Evolutionary conservation across 2,888 invertebrate genomes (phyloP).

Genomic region (Abscondita cerata): DNA sequence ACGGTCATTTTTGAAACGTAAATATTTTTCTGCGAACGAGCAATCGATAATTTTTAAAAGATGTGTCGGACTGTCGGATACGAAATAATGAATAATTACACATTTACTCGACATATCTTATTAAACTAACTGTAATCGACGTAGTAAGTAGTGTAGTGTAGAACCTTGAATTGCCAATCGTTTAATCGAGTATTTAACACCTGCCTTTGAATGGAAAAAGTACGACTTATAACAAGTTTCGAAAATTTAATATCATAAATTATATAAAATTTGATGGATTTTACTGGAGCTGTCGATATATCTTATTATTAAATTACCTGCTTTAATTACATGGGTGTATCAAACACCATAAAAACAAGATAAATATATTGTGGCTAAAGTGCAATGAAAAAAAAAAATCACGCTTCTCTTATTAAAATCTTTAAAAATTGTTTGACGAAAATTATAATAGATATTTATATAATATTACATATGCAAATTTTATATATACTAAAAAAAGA

Average conservation of each 20-base stretch:
- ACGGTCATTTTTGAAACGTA: no score
- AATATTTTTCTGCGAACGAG: no score
- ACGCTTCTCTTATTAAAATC: not conserved
- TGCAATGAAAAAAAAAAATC: conserved; percentile 5
- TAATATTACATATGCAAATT: conserved; percentile 4
- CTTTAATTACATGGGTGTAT: conserved; percentile 10
- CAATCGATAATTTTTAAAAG: no score
- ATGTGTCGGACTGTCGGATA: no score
- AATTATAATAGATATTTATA: conserved; percentile 6
- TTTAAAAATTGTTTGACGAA: conserved; percentile 1
- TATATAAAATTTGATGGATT: conserved; percentile 24
- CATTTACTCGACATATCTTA: not conserved
- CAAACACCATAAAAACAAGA: conserved; percentile 6
- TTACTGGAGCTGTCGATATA: conserved; percentile 13
- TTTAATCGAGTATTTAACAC: conserved; percentile 30
- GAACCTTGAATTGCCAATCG: conserved; percentile 25
- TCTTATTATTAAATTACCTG: conserved; percentile 18
- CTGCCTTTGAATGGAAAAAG: conserved; percentile 25
- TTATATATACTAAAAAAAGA: not conserved
- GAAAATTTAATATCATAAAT: conserved; percentile 26
- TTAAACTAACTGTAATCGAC: conserved; percentile 24
- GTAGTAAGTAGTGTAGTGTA: conserved; percentile 21
- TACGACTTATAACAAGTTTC: conserved; percentile 22
- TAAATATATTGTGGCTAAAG: conserved; percentile 1
- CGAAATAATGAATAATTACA: not conserved